phyloP scores from a whole-genome alignment of 2,113 vertebrate species.

The Glaucomys volans region DNA sequence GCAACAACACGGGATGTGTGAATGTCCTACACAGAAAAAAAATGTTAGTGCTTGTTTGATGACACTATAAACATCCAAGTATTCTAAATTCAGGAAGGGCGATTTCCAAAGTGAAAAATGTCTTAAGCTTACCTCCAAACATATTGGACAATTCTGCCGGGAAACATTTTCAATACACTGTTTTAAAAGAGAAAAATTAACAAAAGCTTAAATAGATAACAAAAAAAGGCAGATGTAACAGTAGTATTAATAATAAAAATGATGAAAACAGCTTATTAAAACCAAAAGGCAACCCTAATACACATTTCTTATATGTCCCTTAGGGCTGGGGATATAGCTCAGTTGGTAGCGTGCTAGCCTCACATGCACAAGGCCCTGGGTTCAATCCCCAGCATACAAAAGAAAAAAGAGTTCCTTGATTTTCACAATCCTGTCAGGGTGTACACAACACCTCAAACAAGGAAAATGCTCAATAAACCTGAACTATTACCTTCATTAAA shows the following conservation, averaged over 20 bases:
- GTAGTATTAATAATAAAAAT: slow-evolving; percentile 40
- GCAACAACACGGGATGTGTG: slow-evolving; percentile 95
- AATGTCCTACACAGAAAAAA: slow-evolving; percentile 90
- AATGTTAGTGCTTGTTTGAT: not conserved
- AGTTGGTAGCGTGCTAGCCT: no score
- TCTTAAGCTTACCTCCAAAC: slow-evolving; percentile 92
- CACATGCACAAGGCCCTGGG: no score
- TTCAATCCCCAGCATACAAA: no score
- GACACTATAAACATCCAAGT: not conserved
- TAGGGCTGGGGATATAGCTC: no score
- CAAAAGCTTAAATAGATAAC: slow-evolving; percentile 38
- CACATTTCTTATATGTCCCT: not conserved
- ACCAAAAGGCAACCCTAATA: slow-evolving; percentile 3
- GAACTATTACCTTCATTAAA: slow-evolving; percentile 43
- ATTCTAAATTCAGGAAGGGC: not conserved
- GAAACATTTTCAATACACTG: slow-evolving; percentile 99
- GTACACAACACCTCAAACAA: slow-evolving; percentile 27
- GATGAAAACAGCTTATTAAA: slow-evolving; percentile 26
- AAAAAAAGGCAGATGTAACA: slow-evolving; percentile 24
- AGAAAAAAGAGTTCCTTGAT: no score
- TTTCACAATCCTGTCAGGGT: slow-evolving; percentile 5
- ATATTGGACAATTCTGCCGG: slow-evolving; percentile 96
- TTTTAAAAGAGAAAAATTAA: slow-evolving; percentile 68
- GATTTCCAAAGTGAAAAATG: slow-evolving; percentile 1
- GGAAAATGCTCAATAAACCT: slow-evolving; percentile 20